Evolutionary conservation across 1,140 invertebrate genomes (phyloP).

Genomic region (Zaprionus africanus): DNA sequence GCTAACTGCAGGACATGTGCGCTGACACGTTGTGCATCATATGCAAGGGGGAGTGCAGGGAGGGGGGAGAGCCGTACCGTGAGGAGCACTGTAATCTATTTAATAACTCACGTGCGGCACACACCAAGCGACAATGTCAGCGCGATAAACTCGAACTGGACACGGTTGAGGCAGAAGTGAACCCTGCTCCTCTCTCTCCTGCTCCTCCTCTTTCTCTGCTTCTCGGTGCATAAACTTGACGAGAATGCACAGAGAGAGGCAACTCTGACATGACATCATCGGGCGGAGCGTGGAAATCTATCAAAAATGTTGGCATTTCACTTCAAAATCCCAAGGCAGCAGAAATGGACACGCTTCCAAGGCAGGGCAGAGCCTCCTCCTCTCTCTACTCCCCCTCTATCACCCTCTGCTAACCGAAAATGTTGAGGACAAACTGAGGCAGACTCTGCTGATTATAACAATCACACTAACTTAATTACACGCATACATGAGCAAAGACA

Average conservation of each 20-base stretch:
- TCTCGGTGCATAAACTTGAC: constrained; percentile 9
- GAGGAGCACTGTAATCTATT: constrained; percentile 72
- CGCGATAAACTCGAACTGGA: constrained; percentile 56
- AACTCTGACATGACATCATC: constrained; percentile 30
- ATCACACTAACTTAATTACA: constrained; percentile 72
- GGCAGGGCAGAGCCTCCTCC: not conserved
- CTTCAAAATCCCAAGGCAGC: constrained; percentile 27
- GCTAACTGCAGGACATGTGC: constrained; percentile 41
- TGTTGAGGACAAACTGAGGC: constrained; percentile 2
- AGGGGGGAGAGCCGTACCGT: constrained; percentile 10
- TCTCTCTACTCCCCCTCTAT: not conserved
- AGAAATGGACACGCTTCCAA: not conserved
- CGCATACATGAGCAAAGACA: constrained; percentile 61
- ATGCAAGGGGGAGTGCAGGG: constrained; percentile 29
- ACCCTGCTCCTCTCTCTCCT: not conserved
- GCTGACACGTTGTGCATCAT: constrained; percentile 50
- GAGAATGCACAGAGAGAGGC: not conserved
- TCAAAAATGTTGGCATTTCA: constrained; percentile 43
- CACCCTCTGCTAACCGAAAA: not conserved
- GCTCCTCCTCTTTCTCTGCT: not conserved
- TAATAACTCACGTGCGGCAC: constrained; percentile 71
- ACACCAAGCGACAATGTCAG: constrained; percentile 54
- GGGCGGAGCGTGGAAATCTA: constrained; percentile 39
- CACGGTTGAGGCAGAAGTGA: not conserved
- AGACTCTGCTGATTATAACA: constrained; percentile 52